phyloP scores from a whole-genome alignment of 1,140 invertebrate species.

The Metopolophium dirhodum region DNA sequence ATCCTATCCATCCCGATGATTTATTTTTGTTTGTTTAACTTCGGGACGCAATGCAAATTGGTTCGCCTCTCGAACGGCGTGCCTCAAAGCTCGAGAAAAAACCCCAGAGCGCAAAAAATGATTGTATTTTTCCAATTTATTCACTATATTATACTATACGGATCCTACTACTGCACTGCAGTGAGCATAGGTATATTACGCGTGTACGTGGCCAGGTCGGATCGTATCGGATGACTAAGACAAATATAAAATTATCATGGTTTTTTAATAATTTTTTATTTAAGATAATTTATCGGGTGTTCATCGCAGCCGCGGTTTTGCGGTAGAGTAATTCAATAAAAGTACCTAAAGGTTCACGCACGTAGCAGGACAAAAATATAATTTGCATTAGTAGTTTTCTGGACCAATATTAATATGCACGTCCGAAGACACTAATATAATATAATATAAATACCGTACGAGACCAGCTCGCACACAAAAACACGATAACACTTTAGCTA shows the following conservation, averaged over 20 bases:
- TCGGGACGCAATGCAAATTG: not conserved
- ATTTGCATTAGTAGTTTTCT: too few relatives aligned
- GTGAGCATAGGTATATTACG: not conserved
- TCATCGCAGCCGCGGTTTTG: not conserved
- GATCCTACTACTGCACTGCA: not conserved
- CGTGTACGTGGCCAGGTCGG: not conserved
- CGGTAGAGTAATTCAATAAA: not conserved
- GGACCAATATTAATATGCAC: too few relatives aligned
- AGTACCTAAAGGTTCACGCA: not conserved
- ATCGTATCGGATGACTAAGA: not conserved
- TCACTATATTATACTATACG: not conserved
- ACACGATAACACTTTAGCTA: not conserved
- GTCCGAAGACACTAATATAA: too few relatives aligned
- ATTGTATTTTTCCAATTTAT: conserved; percentile 12
- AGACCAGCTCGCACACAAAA: not conserved
- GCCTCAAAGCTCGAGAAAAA: not conserved
- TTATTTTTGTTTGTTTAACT: conserved; percentile 26
- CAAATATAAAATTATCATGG: not conserved
- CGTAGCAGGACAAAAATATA: not conserved
- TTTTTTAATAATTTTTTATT: not conserved
- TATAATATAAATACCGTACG: too few relatives aligned
- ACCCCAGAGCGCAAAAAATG: not conserved
- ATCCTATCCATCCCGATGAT: not conserved
- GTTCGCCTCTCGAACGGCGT: not conserved
- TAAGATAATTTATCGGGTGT: not conserved